Base-by-base conservation (phyloP, 1,140 invertebrate genomes). In the Aphaenogaster ashmeadi region DNA sequence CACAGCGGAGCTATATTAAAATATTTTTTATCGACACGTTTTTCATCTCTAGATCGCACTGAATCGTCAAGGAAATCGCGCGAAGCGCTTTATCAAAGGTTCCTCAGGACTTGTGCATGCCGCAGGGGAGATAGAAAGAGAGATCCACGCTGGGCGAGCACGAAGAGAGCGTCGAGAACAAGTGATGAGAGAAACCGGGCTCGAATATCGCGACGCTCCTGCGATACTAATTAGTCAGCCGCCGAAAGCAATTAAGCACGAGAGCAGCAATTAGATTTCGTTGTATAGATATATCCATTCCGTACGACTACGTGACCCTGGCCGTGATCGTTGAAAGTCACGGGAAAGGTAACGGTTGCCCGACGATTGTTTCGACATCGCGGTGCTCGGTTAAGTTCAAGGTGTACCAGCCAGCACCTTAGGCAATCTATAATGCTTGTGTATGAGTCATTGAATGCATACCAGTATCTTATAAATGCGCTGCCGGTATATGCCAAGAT, bases 341-440 rank as follows among this genome's bases (percentile, higher is more conserved):
- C 79, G 90, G 84, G 88, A 92, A 87, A 90, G 89, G 71, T 90
- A 93, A 92, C 92, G 90, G 92, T 74, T 8, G 60, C 6, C 33
- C 18, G 62, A n/a, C 36, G 58, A 93, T 93, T 90, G 88, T 93
- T 88, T 93, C 81, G 60, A 92, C 90, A 89, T 75, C 81, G 47
- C 60, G 36, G 64, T 33, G n/a, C 56, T 50, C 79, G 87, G 67
- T 64, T 74, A 90, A 84, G 88, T 91, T 91, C 77, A 88, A 90
- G 89, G 87, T 85, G 66, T 84, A 44, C 52, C 54, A 72, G 15
- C 33, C 36, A 11, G 75, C 33, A 41, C 27, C 41, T 60, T 18
- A 47, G 36, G 0, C 21, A 11, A 50, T 38, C 13, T 36, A 21
- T 58, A 56, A 50, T 21, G 13, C 18, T 4, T n/a, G 44, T 47